Base-by-base conservation (phyloP, 2,888 invertebrate species). In the Tubulanus polymorphus region DNA sequence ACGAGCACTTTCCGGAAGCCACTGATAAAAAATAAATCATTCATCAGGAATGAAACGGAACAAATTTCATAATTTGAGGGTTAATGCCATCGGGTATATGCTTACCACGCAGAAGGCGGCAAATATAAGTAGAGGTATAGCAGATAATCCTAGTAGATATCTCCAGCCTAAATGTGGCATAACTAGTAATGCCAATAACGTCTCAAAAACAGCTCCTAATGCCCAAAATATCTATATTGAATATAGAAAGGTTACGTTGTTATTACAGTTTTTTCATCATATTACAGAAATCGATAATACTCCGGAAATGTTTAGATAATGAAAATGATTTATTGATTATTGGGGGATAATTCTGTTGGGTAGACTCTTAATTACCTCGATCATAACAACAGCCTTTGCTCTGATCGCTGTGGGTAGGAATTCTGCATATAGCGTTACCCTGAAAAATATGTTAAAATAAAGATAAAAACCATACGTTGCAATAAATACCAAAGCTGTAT, bases 401-500 rank as follows among this genome's bases (percentile, higher is more conserved):
- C 95, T 84, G 75, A 93, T 92, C 71, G 91, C 91, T 32, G 91
- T 89, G 10, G 95, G 95, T 57, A 96, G 83, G 83, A 94, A 95
- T 80, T 96, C 95, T 29, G 95, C 93, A 82, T 95, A 95, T 63
- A 96, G 81, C 29, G 94, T 95, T 1, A 95, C 94, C 54, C 93
- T 93, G 83, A 45, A 80, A 80, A 61, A n/a, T n/a, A n/a, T n/a
- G n/a, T n/a, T n/a, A n/a, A n/a, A n/a, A n/a, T n/a, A n/a, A n/a
- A 61, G 68, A 67, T 72, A 68, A 66, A 46, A 32, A 28, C 3
- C 3, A 28, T 29, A 2, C n/a, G 3, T n/a, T 10, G 23, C 10
- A 18, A 54, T n/a, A n/a, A n/a, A n/a, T n/a, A n/a, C n/a, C n/a
- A n/a, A n/a, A n/a, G n/a, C n/a, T n/a, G n/a, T n/a, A n/a, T n/a